These are phyloP conservation scores for Pheucticus melanocephalus DNA, from an alignment of 2,113 vertebrate genomes.

Conservation along the genomic window DNA sequence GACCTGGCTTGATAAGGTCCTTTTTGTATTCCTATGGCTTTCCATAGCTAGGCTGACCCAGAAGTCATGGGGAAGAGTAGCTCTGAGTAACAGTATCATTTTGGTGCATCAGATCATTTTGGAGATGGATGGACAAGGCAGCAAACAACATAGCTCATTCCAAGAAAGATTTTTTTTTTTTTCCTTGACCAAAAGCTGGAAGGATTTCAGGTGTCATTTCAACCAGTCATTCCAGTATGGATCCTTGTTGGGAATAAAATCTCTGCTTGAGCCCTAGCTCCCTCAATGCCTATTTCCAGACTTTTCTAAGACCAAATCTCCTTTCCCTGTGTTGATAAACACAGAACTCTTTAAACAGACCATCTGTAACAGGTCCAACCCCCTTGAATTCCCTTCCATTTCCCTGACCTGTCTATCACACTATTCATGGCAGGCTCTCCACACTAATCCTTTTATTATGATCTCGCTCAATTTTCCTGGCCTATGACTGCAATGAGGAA, in stretches of 20 bases:
- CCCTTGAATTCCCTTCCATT: background rate
- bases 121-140: background rate
- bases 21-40: background rate
- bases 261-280: background rate
- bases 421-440: background rate
- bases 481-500: background rate
- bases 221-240: background rate
- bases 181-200: background rate
- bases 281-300: background rate
- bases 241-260: background rate
- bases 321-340: background rate
- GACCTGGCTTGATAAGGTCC: background rate
- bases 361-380: background rate
- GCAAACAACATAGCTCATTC: background rate
- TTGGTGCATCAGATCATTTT: background rate
- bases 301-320: background rate
- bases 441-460: constrained; percentile 60
- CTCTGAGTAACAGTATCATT: background rate
- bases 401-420: constrained; percentile 38
- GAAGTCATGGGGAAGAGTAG: background rate
- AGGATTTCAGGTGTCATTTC: background rate
- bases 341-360: background rate
- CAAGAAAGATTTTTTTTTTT: background rate
- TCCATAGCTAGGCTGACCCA: background rate
- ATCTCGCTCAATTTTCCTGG: constrained; percentile 46